These are phyloP conservation scores for Lathronympha strigana DNA, from an alignment of 2,888 invertebrate species.

Conservation along the genomic window DNA sequence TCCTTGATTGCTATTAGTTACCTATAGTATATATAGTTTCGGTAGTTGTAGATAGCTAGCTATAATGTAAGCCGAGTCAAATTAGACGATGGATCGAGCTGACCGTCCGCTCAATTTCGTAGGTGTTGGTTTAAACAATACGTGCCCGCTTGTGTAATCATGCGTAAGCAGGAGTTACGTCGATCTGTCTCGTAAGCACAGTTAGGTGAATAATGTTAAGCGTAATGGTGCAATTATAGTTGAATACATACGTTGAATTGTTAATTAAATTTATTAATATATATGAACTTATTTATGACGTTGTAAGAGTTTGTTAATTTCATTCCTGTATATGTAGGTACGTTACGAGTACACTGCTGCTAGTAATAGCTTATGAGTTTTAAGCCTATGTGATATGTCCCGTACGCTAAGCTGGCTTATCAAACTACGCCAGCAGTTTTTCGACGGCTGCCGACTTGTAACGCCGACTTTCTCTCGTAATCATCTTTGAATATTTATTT, in stretches of 20 bases:
- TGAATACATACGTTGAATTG: conserved; percentile 28
- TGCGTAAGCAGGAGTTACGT: conserved; percentile 13
- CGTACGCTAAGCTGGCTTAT: not conserved
- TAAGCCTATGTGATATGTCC: conserved; percentile 15
- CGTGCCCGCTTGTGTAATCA: not conserved
- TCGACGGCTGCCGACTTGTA: not conserved
- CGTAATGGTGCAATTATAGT: conserved; percentile 37
- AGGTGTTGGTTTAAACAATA: conserved; percentile 7
- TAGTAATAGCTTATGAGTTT: not conserved
- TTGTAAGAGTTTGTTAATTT: conserved; percentile 10
- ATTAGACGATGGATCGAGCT: conserved; percentile 20
- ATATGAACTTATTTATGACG: conserved; percentile 5
- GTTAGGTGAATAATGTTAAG: conserved; percentile 17
- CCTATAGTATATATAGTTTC: conserved; percentile 19
- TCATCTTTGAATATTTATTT: conserved; percentile 32
- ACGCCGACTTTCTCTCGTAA: conserved; percentile 16
- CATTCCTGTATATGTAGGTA: not conserved
- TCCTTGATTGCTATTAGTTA: conserved; percentile 42
- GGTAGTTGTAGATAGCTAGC: conserved; percentile 17
- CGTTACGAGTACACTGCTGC: not conserved
- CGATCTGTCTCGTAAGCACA: conserved; percentile 17
- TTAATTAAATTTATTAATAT: conserved; percentile 12
- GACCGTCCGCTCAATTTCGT: conserved; percentile 1
- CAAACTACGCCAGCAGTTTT: conserved; percentile 9
- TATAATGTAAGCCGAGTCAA: conserved; percentile 8